Base-by-base conservation (phyloP, 2,888 invertebrate genomes). In the Synanthedon myopaeformis region DNA sequence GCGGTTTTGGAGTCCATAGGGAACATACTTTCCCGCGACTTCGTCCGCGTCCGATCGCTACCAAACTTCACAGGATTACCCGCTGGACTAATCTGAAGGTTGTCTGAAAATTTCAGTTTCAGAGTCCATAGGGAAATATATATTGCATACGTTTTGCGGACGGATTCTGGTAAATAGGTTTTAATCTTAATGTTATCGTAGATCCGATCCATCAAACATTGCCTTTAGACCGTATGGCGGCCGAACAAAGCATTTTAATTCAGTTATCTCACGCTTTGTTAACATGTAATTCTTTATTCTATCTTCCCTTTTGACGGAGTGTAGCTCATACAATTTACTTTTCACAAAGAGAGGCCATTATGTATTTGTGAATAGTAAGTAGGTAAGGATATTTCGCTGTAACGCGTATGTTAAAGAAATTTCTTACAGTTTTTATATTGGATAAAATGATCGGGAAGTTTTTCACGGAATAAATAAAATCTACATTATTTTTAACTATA, bases 221-320 rank as follows among this genome's bases (percentile, higher is more conserved):
- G 61, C 62, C 41, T 54, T 48, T 52, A 45, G 17, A 49, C 49
- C 51, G 51, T 51, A 54, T 63, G 67, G 64, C 72, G 61, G 59
- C 63, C 59, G 61, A 66, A 84, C 81, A 84, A 85, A 79, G 74
- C 77, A 73, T 74, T 81, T 80, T 80, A 80, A 83, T 80, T 78
- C 76, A 73, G 72, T 79, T 79, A 80, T 77, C 76, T 70, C 61
- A 62, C 59, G 69, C 77, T 82, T 82, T 82, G 84, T 81, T 76
- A 74, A 67, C 60, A 59, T 63, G 60, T 70, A 69, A 75, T 73
- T 77, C 77, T 76, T 81, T 77, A 79, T 75, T 72, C 73, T 65
- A 64, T 70, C 63, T 69, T 70, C 66, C 71, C 69, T 72, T 78
- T 74, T 76, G 74, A 72, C 65, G 63, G 60, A 57, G 49, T 19